Conservation (phyloP, 2,113 vertebrate species). For the Dasyprocta punctata region DNA sequence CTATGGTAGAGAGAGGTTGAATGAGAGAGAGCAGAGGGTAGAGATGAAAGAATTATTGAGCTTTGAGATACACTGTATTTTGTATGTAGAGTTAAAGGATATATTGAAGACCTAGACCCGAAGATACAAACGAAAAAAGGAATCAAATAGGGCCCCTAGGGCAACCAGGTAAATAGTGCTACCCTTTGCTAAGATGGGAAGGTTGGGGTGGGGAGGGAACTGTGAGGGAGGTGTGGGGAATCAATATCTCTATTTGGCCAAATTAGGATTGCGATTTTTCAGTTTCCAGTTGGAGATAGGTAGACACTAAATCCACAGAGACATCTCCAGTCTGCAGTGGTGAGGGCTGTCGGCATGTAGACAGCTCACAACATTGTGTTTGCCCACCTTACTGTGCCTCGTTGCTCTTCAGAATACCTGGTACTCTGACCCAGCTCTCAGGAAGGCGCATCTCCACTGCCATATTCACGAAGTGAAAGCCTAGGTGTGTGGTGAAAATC, state of each 20-base stretch:
- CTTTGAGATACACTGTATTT: background rate
- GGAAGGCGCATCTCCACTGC: background rate
- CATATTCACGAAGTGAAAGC: background rate
- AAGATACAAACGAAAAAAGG: background rate
- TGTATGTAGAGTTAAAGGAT: background rate
- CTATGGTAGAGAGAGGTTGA: background rate
- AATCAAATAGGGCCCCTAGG: background rate
- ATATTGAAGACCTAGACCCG: background rate
- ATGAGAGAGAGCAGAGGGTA: background rate
- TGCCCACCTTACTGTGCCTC: background rate
- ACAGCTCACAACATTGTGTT: rapidly evolving
- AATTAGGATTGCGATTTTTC: background rate
- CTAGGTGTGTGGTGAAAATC: background rate
- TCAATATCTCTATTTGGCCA: background rate
- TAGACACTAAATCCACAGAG: background rate
- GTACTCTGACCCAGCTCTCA: background rate
- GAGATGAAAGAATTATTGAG: background rate
- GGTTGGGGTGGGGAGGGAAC: background rate
- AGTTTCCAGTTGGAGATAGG: background rate
- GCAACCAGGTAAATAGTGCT: background rate
- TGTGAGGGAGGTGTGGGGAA: background rate
- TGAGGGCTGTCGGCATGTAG: background rate
- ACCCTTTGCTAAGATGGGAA: background rate
- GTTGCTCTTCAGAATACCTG: background rate
- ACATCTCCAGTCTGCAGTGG: too few species aligned